These are phyloP conservation scores for Cephus pygmeus DNA, from an alignment of 2,888 invertebrate genomes.

Conservation along the genomic window DNA sequence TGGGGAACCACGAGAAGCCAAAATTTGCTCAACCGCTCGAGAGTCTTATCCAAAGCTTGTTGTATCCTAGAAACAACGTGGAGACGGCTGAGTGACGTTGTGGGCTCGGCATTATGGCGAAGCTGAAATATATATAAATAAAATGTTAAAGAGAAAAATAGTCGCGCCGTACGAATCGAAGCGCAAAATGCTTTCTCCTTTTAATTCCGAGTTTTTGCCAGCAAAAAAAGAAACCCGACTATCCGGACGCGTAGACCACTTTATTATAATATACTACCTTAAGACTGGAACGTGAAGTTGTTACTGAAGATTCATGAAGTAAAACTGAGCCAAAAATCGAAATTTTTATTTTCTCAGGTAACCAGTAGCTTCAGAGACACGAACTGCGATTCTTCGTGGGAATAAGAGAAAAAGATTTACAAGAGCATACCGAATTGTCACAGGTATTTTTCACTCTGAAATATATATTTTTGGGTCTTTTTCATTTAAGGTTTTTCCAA, in stretches of 20 bases:
- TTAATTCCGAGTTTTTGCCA: conserved; percentile 25
- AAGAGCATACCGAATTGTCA: not conserved
- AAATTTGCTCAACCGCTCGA: not conserved
- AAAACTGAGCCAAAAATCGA: not conserved
- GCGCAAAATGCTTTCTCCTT: conserved; percentile 33
- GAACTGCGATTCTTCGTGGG: not conserved
- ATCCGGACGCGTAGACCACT: not conserved
- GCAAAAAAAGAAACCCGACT: conserved; percentile 1
- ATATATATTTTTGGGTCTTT: not conserved
- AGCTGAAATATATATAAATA: not conserved
- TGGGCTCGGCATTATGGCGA: not conserved
- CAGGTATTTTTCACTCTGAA: not conserved
- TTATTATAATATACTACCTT: not conserved
- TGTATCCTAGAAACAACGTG: not conserved
- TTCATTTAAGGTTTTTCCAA: not conserved
- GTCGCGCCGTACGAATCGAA: conserved; percentile 20
- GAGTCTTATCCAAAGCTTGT: not conserved
- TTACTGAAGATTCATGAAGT: not conserved
- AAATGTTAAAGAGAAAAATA: conserved; percentile 17
- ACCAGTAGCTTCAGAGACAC: not conserved
- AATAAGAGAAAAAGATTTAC: not conserved
- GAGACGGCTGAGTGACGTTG: not conserved
- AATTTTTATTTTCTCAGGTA: not conserved
- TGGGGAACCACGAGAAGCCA: not conserved
- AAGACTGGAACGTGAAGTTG: not conserved